Evolutionary conservation across 1,140 invertebrate genomes (phyloP).

Genomic region (Pseudomyrmex cubaensis): DNA sequence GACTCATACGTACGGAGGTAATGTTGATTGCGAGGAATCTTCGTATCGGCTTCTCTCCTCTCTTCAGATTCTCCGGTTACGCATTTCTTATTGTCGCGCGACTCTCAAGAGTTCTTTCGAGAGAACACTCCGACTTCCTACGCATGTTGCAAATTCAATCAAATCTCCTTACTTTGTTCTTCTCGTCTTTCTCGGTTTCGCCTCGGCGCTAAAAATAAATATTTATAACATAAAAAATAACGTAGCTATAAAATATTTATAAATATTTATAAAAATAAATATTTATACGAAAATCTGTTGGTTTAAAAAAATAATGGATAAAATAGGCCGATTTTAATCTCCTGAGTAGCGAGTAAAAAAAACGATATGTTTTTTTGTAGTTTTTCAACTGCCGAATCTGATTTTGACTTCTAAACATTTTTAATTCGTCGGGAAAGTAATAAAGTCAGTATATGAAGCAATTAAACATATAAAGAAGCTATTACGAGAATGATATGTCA

Average conservation of each 20-base stretch:
- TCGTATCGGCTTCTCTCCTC: slow-evolving; percentile 58
- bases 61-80: slow-evolving; percentile 35
- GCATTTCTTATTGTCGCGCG: slow-evolving; percentile 64
- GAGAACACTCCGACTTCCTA: slow-evolving; percentile 20
- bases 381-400: too few relatives aligned
- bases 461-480: too few relatives aligned
- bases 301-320: too few relatives aligned
- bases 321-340: too few relatives aligned
- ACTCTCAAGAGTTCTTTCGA: slow-evolving; percentile 51
- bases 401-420: too few relatives aligned
- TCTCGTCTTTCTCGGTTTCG: slow-evolving; percentile 43
- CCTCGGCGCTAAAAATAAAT: background rate
- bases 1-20: slow-evolving; percentile 56
- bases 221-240: background rate
- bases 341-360: too few relatives aligned
- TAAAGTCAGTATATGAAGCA: too few relatives aligned
- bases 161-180: slow-evolving; percentile 18
- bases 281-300: background rate
- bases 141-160: slow-evolving; percentile 8
- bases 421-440: too few relatives aligned
- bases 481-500: too few relatives aligned
- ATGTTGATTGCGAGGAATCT: slow-evolving; percentile 78
- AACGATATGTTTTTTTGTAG: too few relatives aligned
- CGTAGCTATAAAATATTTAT: background rate
- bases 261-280: background rate